Conservation (phyloP, 1,140 invertebrate genomes). For the Drosophila obscura region DNA sequence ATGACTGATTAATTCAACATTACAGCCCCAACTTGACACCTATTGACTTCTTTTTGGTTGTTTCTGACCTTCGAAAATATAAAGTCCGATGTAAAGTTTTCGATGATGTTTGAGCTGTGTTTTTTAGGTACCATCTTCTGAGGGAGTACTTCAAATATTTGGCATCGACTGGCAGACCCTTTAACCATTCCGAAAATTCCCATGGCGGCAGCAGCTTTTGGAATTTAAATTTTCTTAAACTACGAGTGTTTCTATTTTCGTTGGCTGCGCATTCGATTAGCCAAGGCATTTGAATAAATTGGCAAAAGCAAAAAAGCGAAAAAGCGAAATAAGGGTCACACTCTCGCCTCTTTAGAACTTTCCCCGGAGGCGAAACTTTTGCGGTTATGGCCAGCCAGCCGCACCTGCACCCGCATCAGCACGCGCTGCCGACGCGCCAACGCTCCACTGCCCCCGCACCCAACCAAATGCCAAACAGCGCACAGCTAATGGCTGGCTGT, state of each 20-base stretch:
- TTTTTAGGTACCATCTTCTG: too few relatives aligned
- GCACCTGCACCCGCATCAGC: conserved; percentile 25
- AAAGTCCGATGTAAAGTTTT: too few relatives aligned
- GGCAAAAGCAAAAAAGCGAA: conserved; percentile 24
- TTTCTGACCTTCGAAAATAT: too few relatives aligned
- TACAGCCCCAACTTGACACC: too few relatives aligned
- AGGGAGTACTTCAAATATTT: too few relatives aligned
- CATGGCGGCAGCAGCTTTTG: not conserved
- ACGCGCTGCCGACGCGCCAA: not conserved
- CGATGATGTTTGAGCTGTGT: too few relatives aligned
- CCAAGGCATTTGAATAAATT: conserved; percentile 58
- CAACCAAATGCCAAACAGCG: conserved; percentile 71
- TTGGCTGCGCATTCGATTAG: conserved; percentile 21
- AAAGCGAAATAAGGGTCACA: conserved; percentile 39
- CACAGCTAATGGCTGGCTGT: conserved; percentile 52
- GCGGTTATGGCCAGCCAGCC: conserved; percentile 10
- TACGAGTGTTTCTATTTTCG: not conserved
- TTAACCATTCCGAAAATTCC: too few relatives aligned
- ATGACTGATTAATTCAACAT: too few relatives aligned
- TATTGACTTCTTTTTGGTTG: too few relatives aligned
- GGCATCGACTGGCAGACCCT: too few relatives aligned
- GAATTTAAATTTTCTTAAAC: conserved; percentile 24
- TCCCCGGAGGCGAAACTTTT: conserved; percentile 64
- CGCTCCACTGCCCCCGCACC: conserved; percentile 25
- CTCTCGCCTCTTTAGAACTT: conserved; percentile 61